These are phyloP conservation scores for Lemur catta DNA, from an alignment of 2,797 vertebrate species.

Conservation along the genomic window DNA sequence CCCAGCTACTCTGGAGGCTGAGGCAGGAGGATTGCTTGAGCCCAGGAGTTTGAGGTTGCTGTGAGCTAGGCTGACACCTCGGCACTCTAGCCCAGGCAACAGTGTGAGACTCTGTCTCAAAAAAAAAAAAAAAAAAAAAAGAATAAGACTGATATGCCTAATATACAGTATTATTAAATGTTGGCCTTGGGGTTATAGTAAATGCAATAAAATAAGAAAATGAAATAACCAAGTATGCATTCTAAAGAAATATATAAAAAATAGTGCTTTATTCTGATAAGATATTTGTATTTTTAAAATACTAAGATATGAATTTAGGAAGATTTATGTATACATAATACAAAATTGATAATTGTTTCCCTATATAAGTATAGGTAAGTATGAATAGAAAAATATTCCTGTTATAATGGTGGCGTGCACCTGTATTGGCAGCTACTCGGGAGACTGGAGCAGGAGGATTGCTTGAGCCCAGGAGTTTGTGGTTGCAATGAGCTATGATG, in stretches of 20 bases:
- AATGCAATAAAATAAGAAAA: not conserved
- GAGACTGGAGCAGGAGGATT: too few species aligned
- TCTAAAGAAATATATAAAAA: not conserved
- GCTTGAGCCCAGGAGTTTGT: too few species aligned
- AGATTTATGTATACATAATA: not conserved
- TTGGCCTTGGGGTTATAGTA: not conserved
- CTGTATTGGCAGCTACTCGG: too few species aligned
- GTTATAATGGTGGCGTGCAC: not conserved
- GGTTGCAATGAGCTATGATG: too few species aligned
- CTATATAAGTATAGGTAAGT: not conserved
- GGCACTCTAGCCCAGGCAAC: accelerated
- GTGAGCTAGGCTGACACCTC: too few species aligned
- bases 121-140: too few species aligned
- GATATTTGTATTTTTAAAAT: not conserved
- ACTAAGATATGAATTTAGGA: not conserved
- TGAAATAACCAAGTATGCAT: not conserved
- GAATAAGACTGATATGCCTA: not conserved
- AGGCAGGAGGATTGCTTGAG: too few species aligned
- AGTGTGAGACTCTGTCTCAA: too few species aligned
- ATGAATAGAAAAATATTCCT: not conserved
- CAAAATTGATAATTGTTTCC: not conserved
- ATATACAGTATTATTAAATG: not conserved
- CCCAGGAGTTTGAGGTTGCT: too few species aligned
- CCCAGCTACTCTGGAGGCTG: too few species aligned
- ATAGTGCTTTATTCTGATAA: not conserved